These are phyloP conservation scores for Neopelma chrysocephalum DNA, from an alignment of 2,797 vertebrate genomes.

Conservation along the genomic window DNA sequence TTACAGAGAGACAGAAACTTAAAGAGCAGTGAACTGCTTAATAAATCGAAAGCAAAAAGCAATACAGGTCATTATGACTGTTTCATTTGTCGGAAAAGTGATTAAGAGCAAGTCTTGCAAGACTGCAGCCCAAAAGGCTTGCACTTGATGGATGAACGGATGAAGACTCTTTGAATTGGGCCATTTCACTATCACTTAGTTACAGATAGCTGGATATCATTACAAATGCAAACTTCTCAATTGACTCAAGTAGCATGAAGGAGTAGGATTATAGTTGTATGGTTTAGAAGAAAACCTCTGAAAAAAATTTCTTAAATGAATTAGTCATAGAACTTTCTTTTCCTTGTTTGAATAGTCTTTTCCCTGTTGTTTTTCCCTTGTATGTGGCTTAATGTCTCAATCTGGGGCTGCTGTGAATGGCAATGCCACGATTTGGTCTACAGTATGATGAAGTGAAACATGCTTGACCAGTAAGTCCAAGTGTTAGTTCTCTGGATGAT, in stretches of 20 bases:
- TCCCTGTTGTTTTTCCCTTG: neutral
- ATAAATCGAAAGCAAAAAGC: neutral
- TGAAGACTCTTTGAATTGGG: neutral
- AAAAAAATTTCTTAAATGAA: neutral
- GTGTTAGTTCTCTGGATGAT: neutral
- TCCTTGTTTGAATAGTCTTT: neutral
- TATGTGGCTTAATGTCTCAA: neutral
- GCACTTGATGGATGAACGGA: neutral
- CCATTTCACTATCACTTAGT: neutral
- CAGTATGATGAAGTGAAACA: neutral
- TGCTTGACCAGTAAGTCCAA: neutral
- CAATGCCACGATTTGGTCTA: rapidly evolving
- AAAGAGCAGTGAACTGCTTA: neutral
- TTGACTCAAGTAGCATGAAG: neutral
- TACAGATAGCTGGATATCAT: neutral
- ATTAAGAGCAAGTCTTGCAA: neutral
- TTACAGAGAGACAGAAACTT: neutral
- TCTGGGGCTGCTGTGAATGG: neutral
- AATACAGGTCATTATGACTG: neutral
- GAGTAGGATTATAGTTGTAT: neutral
- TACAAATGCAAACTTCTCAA: neutral
- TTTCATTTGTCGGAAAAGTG: neutral
- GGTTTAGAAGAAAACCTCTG: neutral
- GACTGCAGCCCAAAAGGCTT: neutral
- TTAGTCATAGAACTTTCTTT: neutral